Evolutionary conservation across 2,113 vertebrate species (phyloP), one percentile per base, ranked within the genome.

Genomic region (Taurulus bubalis): DNA sequence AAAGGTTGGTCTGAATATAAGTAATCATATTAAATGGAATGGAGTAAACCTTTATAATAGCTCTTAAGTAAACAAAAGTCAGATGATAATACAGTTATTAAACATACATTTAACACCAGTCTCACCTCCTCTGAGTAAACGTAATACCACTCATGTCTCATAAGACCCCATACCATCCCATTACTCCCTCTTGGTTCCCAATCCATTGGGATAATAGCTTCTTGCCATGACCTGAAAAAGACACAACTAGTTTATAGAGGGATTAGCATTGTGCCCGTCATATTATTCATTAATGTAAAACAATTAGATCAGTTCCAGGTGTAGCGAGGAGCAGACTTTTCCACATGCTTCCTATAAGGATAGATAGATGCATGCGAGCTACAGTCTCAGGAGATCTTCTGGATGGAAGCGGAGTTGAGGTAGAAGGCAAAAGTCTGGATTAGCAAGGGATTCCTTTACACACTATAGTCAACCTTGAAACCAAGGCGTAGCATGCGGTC

Each of bases 391-490:
- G 8, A 49, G 66, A 80, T 64, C 78, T 83, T 62, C 73, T 76
- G 62, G 12, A 71, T 77, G 83, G 68, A 75, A 71, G 69, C 40
- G 60, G 74, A 26, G 14, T 16, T 24, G 49, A 77, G 58, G 70
- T 67, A 80, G 38, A 40, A 45, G 28, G 58, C 60, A 74, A 65
- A 82, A 69, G 71, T 78, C 71, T 66, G 79, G 79, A 89, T 85
- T 87, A 87, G 73, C 64, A 53, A 32, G 65, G 70, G 71, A 79
- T 66, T 65, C 22, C 34, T 72, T 72, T 45, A 77, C 63, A 83
- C 42, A 60, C 51, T 30, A 42, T 3, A 69, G 70, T 83, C 80
- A 89, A 79, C 71, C 75, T 75, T 85, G 56, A 79, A 82, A 73
- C 22, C 34, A 55, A 34, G 24, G 66, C 40, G 47, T 40, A 51